Evolutionary conservation across 2,797 vertebrate species (phyloP).

Genomic region (Propithecus perrieri): DNA sequence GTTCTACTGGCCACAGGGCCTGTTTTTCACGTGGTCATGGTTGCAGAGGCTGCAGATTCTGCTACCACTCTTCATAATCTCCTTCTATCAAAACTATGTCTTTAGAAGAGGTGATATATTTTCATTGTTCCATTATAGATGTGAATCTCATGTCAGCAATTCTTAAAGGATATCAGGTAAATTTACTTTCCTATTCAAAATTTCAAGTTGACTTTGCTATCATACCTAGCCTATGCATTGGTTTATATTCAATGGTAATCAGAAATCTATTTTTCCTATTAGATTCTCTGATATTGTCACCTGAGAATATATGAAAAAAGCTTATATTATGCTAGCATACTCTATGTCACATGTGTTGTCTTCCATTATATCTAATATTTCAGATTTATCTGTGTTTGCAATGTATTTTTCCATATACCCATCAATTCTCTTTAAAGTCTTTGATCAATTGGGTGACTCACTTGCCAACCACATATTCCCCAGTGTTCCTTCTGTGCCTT

Average conservation of each 20-base stretch:
- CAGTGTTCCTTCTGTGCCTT: background rate
- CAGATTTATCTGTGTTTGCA: background rate
- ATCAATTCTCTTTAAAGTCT: constrained; percentile 27
- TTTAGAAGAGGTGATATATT: background rate
- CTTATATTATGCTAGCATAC: background rate
- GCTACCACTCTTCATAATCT: background rate
- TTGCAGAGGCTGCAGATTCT: background rate
- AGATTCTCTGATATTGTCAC: background rate
- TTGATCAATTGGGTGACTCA: background rate
- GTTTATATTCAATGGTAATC: background rate
- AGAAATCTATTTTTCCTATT: background rate
- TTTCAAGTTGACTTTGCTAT: background rate
- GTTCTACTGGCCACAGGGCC: background rate
- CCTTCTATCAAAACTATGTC: background rate
- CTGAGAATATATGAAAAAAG: background rate
- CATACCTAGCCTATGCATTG: background rate
- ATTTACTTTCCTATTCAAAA: background rate
- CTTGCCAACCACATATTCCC: constrained; percentile 4
- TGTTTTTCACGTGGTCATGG: background rate
- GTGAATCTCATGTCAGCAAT: background rate
- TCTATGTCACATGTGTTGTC: background rate
- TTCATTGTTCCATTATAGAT: background rate
- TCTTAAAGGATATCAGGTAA: background rate
- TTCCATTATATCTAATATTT: background rate
- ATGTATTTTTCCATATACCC: background rate